Evolutionary conservation across 2,888 invertebrate species (phyloP), one percentile per base, ranked within the genome.

Genomic region (Lysandra coridon): DNA sequence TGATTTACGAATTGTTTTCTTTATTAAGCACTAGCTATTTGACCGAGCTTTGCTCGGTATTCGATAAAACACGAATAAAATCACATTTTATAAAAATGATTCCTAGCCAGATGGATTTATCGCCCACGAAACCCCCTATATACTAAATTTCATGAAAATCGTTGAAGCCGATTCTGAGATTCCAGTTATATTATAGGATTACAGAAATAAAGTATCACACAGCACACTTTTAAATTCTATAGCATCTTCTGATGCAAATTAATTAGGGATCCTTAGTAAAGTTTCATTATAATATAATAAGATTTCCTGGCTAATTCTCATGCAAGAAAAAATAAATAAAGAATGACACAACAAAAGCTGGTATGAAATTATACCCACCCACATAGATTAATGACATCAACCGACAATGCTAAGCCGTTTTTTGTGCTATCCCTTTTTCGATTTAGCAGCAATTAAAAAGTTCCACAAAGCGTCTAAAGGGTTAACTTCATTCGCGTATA

Each of bases 371-470:
- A 83, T 84, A 89, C 87, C 91, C 92, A 88, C 92, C 91, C 90
- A 91, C 90, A 91, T 89, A 91, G 92, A 93, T 92, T 91, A 90
- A 92, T 92, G 91, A 88, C 87, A 86, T 84, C 83, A 78, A 81
- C 82, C 87, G 85, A 91, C 91, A 92, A 91, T 88, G 85, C 83
- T 85, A 81, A 85, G 83, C 87, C 85, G 87, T 86, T 91, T 91
- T 89, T 87, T 86, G 85, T 85, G 80, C 84, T 87, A 88, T 89
- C 90, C 91, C 90, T 88, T 90, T 78, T 90, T 90, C 91, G 91
- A 93, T 93, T 93, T 92, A 92, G 90, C 92, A 89, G 90, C 93
- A 94, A 94, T 94, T 93, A 94, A 93, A 93, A 93, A 92, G 91
- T 93, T 92, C 87, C 87, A 86, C 86, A 88, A 87, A 88, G 88